Percentiles rank a stretch among this genome's conserved stretches.
These are phyloP conservation scores for Thereva unica DNA, from an alignment of 2,888 invertebrate species.

Conservation along the genomic window DNA sequence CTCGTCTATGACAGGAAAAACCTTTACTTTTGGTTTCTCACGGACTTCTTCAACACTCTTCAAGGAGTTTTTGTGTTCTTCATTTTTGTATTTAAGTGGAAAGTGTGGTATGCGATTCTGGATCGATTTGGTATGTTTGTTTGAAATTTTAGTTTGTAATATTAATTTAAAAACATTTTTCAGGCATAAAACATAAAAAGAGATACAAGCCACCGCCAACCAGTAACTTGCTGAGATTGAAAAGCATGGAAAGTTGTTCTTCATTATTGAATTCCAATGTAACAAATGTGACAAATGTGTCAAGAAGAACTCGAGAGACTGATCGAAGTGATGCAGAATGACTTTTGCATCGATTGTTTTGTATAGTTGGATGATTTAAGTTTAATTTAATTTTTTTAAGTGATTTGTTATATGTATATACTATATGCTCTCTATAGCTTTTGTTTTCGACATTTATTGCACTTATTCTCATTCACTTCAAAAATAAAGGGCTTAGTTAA, in stretches of 20 bases:
- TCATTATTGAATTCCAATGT: conserved; percentile 44
- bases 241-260: conserved; percentile 45
- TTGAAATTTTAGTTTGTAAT: neutral
- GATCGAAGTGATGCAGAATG: no score
- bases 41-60: conserved; percentile 70
- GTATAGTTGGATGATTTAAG: no score
- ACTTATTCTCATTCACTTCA: no score
- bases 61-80: conserved; percentile 76
- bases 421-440: no score
- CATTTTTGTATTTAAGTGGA: conserved; percentile 72
- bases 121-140: conserved; percentile 61
- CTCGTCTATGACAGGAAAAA: conserved; percentile 60
- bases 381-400: no score
- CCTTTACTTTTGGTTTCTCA: conserved; percentile 59
- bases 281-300: no score
- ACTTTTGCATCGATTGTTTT: no score
- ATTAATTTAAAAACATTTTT: conserved; percentile 34
- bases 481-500: no score
- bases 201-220: conserved; percentile 11
- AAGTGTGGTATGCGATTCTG: conserved; percentile 65
- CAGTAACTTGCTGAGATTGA: conserved; percentile 46
- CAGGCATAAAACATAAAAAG: conserved; percentile 24
- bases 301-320: no score
- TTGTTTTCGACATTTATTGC: no score
- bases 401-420: no score